Percentiles rank a stretch among this genome's conserved stretches.
Evolutionary conservation across 2,113 vertebrate genomes (phyloP).

Genomic region (Galemys pyrenaicus): DNA sequence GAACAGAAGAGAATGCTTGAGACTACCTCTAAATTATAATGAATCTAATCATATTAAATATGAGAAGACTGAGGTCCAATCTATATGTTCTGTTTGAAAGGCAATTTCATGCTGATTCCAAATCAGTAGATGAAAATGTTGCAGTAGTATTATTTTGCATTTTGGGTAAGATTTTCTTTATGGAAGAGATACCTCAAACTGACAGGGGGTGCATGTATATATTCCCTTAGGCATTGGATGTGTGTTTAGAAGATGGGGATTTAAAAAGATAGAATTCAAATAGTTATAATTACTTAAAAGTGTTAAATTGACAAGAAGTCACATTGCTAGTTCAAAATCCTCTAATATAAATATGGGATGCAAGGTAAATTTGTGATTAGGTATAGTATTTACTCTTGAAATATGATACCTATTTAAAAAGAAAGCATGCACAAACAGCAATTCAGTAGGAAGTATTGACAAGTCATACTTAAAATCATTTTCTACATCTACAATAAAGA

Average conservation of each 20-base stretch:
- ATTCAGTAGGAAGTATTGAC: neutral
- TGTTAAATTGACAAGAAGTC: neutral
- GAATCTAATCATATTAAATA: neutral
- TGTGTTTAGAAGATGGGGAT: conserved; percentile 13
- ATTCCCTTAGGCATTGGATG: neutral
- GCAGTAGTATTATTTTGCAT: neutral
- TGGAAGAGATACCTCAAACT: neutral
- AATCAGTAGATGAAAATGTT: conserved; percentile 10
- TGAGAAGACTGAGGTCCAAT: neutral
- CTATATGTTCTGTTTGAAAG: neutral
- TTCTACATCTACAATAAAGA: neutral
- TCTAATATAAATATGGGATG: neutral
- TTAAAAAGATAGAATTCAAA: conserved; percentile 51
- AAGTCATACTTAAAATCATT: neutral
- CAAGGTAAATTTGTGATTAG: conserved; percentile 9
- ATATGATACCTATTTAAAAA: conserved; percentile 2
- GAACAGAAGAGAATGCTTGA: neutral
- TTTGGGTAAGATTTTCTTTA: conserved; percentile 25
- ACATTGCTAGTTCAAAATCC: neutral
- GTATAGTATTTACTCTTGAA: conserved; percentile 6
- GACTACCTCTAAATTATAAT: neutral
- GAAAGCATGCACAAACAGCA: neutral
- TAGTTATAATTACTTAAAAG: neutral
- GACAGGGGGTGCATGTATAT: neutral
- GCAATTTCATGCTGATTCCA: neutral